Evolutionary conservation across 2,113 vertebrate genomes (phyloP), one percentile per base, ranked within the genome.

Genomic region (Melanerpes formicivorus): DNA sequence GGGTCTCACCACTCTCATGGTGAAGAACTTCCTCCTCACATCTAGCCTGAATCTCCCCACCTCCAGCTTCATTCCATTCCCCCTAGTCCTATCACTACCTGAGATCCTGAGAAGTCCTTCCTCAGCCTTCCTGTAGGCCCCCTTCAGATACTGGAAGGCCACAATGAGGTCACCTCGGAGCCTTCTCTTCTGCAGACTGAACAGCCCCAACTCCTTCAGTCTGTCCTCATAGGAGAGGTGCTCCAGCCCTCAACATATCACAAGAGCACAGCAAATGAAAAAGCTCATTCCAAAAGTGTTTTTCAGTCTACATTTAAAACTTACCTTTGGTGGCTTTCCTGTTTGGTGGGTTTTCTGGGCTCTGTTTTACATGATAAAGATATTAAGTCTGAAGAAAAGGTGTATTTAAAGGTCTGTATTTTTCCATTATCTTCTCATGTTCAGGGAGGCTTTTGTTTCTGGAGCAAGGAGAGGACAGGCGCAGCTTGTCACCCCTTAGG

Each of bases 351-450:
- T 90, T 74, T 62, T 37, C 6, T 12, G 34, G 4, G 6, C 46
- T 92, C 73, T 91, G 64, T 86, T 95, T 88, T 95, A 58, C 58
- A 34, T 93, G 79, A 70, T 64, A 50, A 94, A 88, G n/a, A n/a
- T 87, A 63, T 0, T 78, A 85, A 80, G 8, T 73, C 56, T 77
- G 67, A 70, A 70, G 62, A 79, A 81, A 82, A 94, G 54, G 32
- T 84, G 8, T 65, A 65, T 67, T 63, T 32, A 52, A 10, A 88
- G 18, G 37, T 88, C 63, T 93, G 50, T 85, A 23, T 80, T 87
- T 85, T 96, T 92, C 83, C 88, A 59, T 91, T 94, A 78, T 73
- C 32, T 80, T 84, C 27, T 27, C 52, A 11, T 79, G 34, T 75
- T 88, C 56, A 65, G 60, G 48, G 17, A 75, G 64, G 22, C 17